Evolutionary conservation across 2,113 vertebrate species (phyloP).

Genomic region (Chaetodon auriga): DNA sequence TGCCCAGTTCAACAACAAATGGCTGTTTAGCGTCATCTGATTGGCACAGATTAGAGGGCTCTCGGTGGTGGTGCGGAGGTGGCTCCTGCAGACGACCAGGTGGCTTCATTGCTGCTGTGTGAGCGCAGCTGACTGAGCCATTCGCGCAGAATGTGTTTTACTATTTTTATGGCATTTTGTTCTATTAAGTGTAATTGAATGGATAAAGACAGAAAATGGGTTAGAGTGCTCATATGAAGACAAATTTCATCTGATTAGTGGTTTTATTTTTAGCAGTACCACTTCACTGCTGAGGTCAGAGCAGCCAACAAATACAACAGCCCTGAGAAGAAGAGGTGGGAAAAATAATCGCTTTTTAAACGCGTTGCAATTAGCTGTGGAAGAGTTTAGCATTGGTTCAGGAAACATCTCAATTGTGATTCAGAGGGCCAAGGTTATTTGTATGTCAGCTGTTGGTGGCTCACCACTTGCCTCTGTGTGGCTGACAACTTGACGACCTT

Average conservation of each 20-base stretch:
- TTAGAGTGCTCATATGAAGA: background rate
- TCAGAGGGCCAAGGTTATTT: background rate
- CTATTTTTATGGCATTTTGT: slow-evolving; percentile 34
- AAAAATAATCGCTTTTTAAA: background rate
- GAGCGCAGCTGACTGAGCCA: slow-evolving; percentile 57
- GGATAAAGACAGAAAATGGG: background rate
- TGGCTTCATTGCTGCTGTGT: slow-evolving; percentile 53
- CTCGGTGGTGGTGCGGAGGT: slow-evolving; percentile 69
- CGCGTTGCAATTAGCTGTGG: background rate
- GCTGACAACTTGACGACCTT: background rate
- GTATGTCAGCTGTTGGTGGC: background rate
- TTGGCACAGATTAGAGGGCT: slow-evolving; percentile 82
- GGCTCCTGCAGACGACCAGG: slow-evolving; percentile 63
- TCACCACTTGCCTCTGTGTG: background rate
- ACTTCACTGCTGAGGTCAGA: slow-evolving; percentile 1
- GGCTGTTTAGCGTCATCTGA: slow-evolving; percentile 76
- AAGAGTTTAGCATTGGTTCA: slow-evolving; percentile 7
- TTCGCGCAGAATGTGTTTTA: slow-evolving; percentile 13
- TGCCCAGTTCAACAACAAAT: slow-evolving; percentile 76
- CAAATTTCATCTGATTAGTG: slow-evolving; percentile 10
- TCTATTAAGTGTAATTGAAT: slow-evolving; percentile 10
- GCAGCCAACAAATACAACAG: background rate
- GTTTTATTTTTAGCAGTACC: slow-evolving; percentile 7
- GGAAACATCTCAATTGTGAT: background rate
- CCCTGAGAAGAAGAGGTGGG: background rate